Evolutionary conservation across 2,888 invertebrate species (phyloP).

Genomic region (Acronicta aceris): DNA sequence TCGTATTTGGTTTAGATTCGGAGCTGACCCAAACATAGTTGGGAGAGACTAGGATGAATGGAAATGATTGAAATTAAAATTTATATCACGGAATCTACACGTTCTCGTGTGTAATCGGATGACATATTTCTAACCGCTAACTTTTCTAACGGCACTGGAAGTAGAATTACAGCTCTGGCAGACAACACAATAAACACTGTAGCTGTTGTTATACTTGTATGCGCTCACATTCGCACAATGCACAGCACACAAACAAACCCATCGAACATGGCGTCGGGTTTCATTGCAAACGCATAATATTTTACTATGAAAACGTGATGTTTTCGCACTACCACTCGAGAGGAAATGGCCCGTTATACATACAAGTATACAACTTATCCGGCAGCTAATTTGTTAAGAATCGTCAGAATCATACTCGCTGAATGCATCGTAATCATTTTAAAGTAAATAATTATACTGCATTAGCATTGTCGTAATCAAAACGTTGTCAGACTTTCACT

Average conservation of each 20-base stretch:
- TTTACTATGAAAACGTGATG: constrained; percentile 73
- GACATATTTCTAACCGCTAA: constrained; percentile 52
- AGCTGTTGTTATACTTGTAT: constrained; percentile 32
- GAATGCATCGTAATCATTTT: constrained; percentile 13
- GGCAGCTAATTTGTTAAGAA: constrained; percentile 40
- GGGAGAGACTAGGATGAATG: no score
- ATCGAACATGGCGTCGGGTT: constrained; percentile 63
- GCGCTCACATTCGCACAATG: constrained; percentile 47
- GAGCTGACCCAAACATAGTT: no score
- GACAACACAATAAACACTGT: constrained; percentile 56
- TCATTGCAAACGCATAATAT: constrained; percentile 66
- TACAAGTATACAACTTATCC: constrained; percentile 27
- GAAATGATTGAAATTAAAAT: no score
- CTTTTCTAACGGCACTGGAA: constrained; percentile 56
- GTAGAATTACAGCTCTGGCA: constrained; percentile 42
- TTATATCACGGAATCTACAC: constrained; percentile 1
- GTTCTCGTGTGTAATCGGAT: constrained; percentile 9
- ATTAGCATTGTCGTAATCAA: constrained; percentile 8
- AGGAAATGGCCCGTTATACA: constrained; percentile 51
- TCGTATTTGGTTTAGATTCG: no score
- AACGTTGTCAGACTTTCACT: constrained; percentile 18
- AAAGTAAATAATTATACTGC: no score
- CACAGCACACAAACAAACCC: constrained; percentile 55
- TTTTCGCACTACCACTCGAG: constrained; percentile 54
- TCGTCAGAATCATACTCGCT: constrained; percentile 10